These are phyloP conservation scores for Schizopygopsis pylzovi DNA, from an alignment of 2,797 vertebrate genomes.

Conservation along the genomic window DNA sequence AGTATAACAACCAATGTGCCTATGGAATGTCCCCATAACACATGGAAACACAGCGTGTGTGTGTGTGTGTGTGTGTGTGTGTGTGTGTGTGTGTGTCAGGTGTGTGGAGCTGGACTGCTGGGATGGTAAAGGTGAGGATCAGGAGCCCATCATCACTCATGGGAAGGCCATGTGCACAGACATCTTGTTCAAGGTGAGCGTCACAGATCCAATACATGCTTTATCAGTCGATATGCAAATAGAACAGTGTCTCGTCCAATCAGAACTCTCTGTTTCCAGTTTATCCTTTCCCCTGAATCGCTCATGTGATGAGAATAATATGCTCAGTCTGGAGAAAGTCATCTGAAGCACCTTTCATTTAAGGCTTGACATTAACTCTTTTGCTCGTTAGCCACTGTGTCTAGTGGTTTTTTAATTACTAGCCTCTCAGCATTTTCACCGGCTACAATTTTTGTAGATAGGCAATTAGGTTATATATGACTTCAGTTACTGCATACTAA, in stretches of 20 bases:
- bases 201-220: not conserved
- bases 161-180: slow-evolving; percentile 99
- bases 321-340: not conserved
- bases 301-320: not conserved
- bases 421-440: too few relatives aligned
- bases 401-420: too few relatives aligned
- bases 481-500: too few relatives aligned
- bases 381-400: too few relatives aligned
- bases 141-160: slow-evolving; percentile 98
- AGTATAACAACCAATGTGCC: too few relatives aligned
- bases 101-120: slow-evolving; percentile 98
- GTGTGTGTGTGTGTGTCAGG: slow-evolving; percentile 69
- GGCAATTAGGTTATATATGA: too few relatives aligned
- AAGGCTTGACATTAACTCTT: too few relatives aligned
- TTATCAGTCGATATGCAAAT: not conserved
- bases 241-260: not conserved
- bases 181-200: slow-evolving; percentile 94
- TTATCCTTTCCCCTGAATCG: not conserved
- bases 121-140: slow-evolving; percentile 99
- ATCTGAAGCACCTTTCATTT: too few relatives aligned
- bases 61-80: slow-evolving; percentile 20
- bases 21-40: too few relatives aligned
- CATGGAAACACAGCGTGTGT: not conserved
- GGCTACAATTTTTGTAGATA: too few relatives aligned
- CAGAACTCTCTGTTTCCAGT: not conserved